Conservation (phyloP, 2,797 vertebrate genomes). For the Ptychobarbus kaznakovi region DNA sequence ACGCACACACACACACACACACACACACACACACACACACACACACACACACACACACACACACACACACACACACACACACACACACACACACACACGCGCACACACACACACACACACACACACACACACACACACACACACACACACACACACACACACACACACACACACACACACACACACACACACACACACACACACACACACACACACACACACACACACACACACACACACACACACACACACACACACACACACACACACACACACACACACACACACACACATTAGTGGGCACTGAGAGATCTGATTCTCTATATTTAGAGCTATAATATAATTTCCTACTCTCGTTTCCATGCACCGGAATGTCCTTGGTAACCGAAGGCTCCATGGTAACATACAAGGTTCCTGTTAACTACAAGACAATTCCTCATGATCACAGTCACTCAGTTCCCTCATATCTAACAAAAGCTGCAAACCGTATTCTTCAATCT, state of each 20-base stretch:
- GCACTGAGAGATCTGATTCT: constrained; percentile 33
- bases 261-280: neutral
- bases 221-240: neutral
- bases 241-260: neutral
- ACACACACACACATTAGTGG: neutral
- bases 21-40: too few species aligned
- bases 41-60: too few species aligned
- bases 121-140: too few species aligned
- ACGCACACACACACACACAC: too few species aligned
- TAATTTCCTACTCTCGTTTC: constrained; percentile 37
- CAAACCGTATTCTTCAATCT: neutral
- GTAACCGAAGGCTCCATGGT: constrained; percentile 51
- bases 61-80: too few species aligned
- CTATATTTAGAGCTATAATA: constrained; percentile 59
- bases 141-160: too few species aligned
- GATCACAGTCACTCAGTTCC: neutral
- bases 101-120: too few species aligned
- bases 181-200: too few species aligned
- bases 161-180: too few species aligned
- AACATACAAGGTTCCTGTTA: constrained; percentile 32
- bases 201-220: neutral
- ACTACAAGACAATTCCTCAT: constrained; percentile 1
- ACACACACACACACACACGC: too few species aligned
- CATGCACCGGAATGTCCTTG: constrained; percentile 41
- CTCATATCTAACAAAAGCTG: neutral